phyloP scores from a whole-genome alignment of 2,113 vertebrate genomes.

The Actinemys pallida region DNA sequence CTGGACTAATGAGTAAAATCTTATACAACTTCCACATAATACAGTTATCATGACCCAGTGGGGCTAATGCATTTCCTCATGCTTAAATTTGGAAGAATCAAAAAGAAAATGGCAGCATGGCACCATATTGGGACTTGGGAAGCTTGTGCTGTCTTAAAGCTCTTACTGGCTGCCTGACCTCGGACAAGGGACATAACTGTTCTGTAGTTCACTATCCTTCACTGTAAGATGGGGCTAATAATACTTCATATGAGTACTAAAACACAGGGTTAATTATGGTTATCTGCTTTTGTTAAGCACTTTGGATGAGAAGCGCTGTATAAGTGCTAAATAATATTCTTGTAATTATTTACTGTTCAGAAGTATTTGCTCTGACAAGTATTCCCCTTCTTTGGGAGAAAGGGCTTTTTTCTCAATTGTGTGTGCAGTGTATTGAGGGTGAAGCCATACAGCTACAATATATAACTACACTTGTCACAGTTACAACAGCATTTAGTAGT shows the following conservation, averaged over 20 bases:
- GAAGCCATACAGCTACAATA: background rate
- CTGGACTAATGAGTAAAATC: background rate
- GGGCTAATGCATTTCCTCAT: background rate
- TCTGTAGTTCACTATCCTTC: background rate
- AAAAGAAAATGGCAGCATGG: background rate
- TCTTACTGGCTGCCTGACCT: background rate
- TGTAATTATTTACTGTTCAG: background rate
- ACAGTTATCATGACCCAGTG: background rate
- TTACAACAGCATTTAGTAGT: background rate
- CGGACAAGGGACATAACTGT: background rate
- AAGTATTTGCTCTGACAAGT: background rate
- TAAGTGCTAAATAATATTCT: background rate
- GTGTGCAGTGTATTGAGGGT: background rate
- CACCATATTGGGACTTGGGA: background rate
- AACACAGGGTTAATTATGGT: background rate
- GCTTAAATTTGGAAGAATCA: background rate
- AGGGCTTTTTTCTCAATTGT: background rate
- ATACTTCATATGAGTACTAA: background rate
- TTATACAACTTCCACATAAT: background rate
- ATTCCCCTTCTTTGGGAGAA: background rate
- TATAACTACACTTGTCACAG: background rate
- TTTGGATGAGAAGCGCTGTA: background rate
- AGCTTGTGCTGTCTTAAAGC: background rate
- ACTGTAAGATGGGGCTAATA: background rate
- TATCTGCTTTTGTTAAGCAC: background rate